phyloP scores from a whole-genome alignment of 2,888 invertebrate genomes.

The Apocheima hispidaria region DNA sequence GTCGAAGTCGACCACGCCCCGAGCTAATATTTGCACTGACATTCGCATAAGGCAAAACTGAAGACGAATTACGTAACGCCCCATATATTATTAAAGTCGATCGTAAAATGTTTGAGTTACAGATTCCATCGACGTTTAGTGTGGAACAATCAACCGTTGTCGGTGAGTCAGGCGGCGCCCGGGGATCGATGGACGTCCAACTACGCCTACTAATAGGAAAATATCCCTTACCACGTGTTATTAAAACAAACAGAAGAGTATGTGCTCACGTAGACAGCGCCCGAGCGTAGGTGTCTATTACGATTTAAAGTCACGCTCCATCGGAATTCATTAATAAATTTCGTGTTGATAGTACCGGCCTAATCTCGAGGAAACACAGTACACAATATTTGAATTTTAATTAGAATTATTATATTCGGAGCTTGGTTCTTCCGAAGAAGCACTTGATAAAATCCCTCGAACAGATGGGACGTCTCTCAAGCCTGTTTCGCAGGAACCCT shows the following conservation, averaged over 20 bases:
- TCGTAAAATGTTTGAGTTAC: slow-evolving; percentile 82
- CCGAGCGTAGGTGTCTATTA: slow-evolving; percentile 52
- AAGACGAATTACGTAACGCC: slow-evolving; percentile 78
- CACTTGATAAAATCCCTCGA: slow-evolving; percentile 63
- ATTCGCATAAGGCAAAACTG: slow-evolving; percentile 65
- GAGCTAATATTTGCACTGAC: slow-evolving; percentile 65
- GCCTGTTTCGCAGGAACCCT: slow-evolving; percentile 66
- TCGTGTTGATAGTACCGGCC: slow-evolving; percentile 50
- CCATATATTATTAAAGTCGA: slow-evolving; percentile 80
- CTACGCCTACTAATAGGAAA: slow-evolving; percentile 75
- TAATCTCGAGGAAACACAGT: slow-evolving; percentile 46
- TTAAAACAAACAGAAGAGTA: slow-evolving; percentile 56
- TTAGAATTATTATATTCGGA: slow-evolving; percentile 69
- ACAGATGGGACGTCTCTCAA: slow-evolving; percentile 64
- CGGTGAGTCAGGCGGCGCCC: slow-evolving; percentile 79
- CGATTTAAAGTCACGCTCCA: slow-evolving; percentile 58
- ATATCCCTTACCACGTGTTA: slow-evolving; percentile 68
- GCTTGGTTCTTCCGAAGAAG: slow-evolving; percentile 67
- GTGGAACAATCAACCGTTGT: slow-evolving; percentile 76
- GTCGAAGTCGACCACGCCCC: slow-evolving; percentile 46
- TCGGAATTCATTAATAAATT: slow-evolving; percentile 60
- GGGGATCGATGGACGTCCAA: slow-evolving; percentile 69
- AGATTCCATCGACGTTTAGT: slow-evolving; percentile 81
- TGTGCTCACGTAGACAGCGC: slow-evolving; percentile 50
- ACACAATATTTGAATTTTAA: slow-evolving; percentile 71